These are phyloP conservation scores for Drosophila nigritarsus DNA, from an alignment of 2,888 invertebrate species.

Conservation along the genomic window DNA sequence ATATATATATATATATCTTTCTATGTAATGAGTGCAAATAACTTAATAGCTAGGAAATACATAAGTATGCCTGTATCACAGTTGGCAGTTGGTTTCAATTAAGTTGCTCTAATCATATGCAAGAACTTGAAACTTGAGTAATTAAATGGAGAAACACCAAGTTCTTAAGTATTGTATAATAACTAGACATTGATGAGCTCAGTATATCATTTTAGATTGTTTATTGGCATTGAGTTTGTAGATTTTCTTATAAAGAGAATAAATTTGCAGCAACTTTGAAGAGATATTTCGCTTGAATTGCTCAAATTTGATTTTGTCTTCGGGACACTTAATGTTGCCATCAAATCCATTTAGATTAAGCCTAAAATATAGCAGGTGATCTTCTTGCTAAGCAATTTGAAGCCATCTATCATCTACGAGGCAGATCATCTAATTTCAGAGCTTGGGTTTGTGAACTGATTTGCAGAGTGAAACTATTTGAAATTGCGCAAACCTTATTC, in stretches of 20 bases:
- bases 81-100: background rate
- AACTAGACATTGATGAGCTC: background rate
- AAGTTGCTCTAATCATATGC: background rate
- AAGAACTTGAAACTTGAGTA: background rate
- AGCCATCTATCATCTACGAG: background rate
- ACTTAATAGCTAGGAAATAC: background rate
- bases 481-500: constrained; percentile 11
- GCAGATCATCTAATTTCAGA: background rate
- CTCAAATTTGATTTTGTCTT: background rate
- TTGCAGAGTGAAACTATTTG: constrained; percentile 19
- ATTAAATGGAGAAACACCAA: background rate
- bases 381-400: background rate
- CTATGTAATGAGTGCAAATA: background rate
- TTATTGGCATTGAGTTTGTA: background rate
- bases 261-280: background rate
- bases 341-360: background rate
- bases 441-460: background rate
- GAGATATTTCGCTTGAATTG: background rate
- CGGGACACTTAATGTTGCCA: background rate
- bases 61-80: background rate
- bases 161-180: background rate
- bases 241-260: background rate
- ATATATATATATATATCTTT: background rate
- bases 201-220: background rate
- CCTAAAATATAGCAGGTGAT: background rate